These are phyloP conservation scores for Nephrotoma guestfalica DNA, from an alignment of 2,888 invertebrate genomes.

Conservation along the genomic window DNA sequence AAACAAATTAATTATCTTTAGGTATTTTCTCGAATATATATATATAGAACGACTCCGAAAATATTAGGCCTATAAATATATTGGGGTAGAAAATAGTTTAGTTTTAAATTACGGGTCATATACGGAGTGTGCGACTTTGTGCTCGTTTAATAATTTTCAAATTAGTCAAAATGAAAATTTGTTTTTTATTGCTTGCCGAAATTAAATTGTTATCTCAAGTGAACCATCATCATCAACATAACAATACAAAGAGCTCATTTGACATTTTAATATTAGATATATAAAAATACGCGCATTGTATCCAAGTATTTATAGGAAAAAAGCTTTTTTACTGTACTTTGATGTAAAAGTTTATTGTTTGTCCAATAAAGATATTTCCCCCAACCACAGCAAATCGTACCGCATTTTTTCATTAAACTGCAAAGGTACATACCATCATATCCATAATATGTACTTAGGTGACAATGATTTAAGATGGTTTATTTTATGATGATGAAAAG, in stretches of 20 bases:
- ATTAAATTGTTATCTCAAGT: not conserved
- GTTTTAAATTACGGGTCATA: not conserved
- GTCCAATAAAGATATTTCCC: not conserved
- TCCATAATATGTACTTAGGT: not conserved
- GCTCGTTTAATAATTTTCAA: not conserved
- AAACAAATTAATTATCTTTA: not conserved
- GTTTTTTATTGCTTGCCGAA: not conserved
- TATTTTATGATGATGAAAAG: not conserved
- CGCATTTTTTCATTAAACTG: not conserved
- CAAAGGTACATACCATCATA: not conserved
- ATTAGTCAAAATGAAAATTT: not conserved
- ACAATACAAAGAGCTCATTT: not conserved
- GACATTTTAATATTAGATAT: not conserved
- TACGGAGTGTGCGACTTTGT: not conserved
- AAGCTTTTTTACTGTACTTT: not conserved
- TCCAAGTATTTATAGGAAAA: not conserved
- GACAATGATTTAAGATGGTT: not conserved
- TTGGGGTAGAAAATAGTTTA: not conserved
- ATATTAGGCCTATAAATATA: too few species aligned
- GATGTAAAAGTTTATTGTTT: not conserved
- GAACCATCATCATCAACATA: not conserved
- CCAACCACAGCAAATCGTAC: not conserved
- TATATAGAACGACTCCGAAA: not conserved
- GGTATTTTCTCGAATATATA: not conserved
- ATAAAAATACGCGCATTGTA: not conserved